Percentiles rank a stretch among this genome's conserved stretches.
Evolutionary conservation across 2,888 invertebrate genomes (phyloP).

Genomic region (Andrena chrysosceles): DNA sequence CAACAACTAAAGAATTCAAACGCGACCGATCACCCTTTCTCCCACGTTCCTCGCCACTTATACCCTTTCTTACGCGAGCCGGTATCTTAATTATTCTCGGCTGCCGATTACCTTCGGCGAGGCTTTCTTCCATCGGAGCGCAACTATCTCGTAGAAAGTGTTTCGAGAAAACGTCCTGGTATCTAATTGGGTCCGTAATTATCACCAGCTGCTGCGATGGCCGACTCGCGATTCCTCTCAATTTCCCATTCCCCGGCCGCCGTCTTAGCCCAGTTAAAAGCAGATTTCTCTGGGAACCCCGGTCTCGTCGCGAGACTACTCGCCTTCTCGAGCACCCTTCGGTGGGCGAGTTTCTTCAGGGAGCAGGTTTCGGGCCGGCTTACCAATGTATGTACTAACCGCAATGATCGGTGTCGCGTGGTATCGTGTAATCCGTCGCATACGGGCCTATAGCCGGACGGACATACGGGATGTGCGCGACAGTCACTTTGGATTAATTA

Average conservation of each 20-base stretch:
- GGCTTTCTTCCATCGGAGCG: neutral
- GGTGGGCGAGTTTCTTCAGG: neutral
- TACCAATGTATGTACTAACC: constrained; percentile 21
- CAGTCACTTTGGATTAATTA: constrained; percentile 74
- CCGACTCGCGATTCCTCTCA: neutral
- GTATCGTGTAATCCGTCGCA: constrained; percentile 44
- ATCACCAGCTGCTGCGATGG: constrained; percentile 13
- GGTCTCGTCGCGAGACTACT: neutral
- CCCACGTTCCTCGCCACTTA: neutral
- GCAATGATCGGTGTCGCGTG: constrained; percentile 28
- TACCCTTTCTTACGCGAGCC: constrained; percentile 12
- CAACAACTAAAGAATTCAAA: constrained; percentile 53
- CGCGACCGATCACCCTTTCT: constrained; percentile 29
- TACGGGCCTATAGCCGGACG: constrained; percentile 52
- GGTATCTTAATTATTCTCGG: constrained; percentile 10
- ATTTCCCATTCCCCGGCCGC: neutral
- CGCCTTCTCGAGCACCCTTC: no score
- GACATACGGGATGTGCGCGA: constrained; percentile 59
- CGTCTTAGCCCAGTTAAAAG: neutral
- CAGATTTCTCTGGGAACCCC: neutral
- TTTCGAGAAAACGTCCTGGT: neutral
- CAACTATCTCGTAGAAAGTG: neutral
- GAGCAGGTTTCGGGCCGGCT: constrained; percentile 14
- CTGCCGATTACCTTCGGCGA: constrained; percentile 4
- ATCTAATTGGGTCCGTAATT: constrained; percentile 21